Percentiles rank a stretch among this genome's conserved stretches.
phyloP scores from a whole-genome alignment of 2,113 vertebrate species.

The Neolamprologus variostigma region DNA sequence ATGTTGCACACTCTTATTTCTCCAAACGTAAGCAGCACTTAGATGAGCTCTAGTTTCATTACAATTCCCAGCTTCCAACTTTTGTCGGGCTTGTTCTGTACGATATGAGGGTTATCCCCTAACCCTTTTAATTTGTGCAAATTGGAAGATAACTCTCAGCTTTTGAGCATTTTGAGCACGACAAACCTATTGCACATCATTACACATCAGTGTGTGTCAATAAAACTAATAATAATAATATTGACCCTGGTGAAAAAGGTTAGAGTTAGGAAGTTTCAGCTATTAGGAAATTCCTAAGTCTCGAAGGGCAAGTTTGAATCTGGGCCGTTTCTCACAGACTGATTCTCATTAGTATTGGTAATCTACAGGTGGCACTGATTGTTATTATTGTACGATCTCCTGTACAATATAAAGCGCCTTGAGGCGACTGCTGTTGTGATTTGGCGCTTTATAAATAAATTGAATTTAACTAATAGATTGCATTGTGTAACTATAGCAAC shows the following conservation, averaged over 20 bases:
- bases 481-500: background rate
- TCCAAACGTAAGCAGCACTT: background rate
- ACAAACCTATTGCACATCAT: background rate
- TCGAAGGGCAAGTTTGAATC: background rate
- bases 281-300: background rate
- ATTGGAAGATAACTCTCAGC: background rate
- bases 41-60: background rate
- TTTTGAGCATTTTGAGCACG: background rate
- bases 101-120: background rate
- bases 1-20: background rate
- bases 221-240: background rate
- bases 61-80: background rate
- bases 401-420: background rate
- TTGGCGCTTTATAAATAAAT: background rate
- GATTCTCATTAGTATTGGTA: background rate
- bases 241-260: background rate
- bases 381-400: background rate
- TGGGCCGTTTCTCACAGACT: background rate
- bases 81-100: background rate
- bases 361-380: background rate
- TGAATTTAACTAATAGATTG: background rate
- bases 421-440: background rate
- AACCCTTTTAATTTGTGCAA: background rate
- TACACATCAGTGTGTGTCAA: background rate
- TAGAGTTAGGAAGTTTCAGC: background rate